Percentiles rank a stretch among this genome's conserved stretches.
Evolutionary conservation across 2,888 invertebrate genomes (phyloP).

Genomic region (Slavum lentiscoides): DNA sequence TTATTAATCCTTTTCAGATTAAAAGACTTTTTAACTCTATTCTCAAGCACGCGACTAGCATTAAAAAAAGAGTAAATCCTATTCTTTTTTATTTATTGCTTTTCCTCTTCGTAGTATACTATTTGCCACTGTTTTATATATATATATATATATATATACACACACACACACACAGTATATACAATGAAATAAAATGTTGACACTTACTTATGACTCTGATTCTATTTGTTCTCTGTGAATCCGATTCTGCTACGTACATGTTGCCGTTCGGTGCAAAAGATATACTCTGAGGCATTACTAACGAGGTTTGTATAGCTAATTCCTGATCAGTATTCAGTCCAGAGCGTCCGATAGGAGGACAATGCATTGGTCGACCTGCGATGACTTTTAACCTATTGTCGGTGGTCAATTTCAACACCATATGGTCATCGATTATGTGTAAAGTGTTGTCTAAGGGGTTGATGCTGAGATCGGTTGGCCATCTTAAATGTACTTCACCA

Average conservation of each 20-base stretch:
- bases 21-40: neutral
- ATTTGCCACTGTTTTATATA: too few relatives aligned
- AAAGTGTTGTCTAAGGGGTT: slow-evolving; percentile 93
- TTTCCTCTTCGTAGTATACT: neutral
- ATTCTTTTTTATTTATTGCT: neutral
- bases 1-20: slow-evolving; percentile 6
- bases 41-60: neutral
- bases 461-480: slow-evolving; percentile 94
- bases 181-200: neutral
- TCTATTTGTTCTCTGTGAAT: slow-evolving; percentile 90
- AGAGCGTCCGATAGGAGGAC: slow-evolving; percentile 73
- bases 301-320: slow-evolving; percentile 84
- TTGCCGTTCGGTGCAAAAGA: slow-evolving; percentile 91
- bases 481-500: slow-evolving; percentile 90
- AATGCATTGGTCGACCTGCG: slow-evolving; percentile 90
- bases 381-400: slow-evolving; percentile 90
- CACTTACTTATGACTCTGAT: slow-evolving; percentile 74
- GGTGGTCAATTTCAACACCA: slow-evolving; percentile 88
- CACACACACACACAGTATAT: too few relatives aligned
- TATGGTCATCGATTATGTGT: slow-evolving; percentile 94
- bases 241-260: slow-evolving; percentile 92
- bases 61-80: neutral
- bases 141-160: too few relatives aligned
- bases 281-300: slow-evolving; percentile 92
- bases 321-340: slow-evolving; percentile 67